Evolutionary conservation across 2,888 invertebrate genomes (phyloP), one percentile per base, ranked within the genome.

Genomic region (Megamerina dolium): DNA sequence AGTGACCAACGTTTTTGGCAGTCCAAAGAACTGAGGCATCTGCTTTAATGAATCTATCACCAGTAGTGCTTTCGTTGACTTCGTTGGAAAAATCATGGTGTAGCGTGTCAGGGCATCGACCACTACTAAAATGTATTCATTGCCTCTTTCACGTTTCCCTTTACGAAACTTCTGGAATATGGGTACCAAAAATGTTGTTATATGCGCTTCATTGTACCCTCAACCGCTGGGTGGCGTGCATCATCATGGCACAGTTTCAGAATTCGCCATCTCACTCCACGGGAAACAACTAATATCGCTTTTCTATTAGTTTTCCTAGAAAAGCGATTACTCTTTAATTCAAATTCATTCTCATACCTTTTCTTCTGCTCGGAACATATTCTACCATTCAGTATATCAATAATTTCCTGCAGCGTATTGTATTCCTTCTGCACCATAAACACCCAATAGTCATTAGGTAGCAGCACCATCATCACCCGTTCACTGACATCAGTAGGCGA

Each of bases 391-490:
- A n/a, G n/a, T n/a, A n/a, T n/a, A n/a, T n/a, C n/a, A n/a, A n/a
- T n/a, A n/a, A n/a, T n/a, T n/a, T n/a, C n/a, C n/a, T n/a, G n/a
- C n/a, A n/a, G n/a, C n/a, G n/a, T 3, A 26, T 26, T 12, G 26
- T 8, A 2, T 12, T 26, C 32, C 14, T 27, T 27, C 19, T 48
- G 50, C 44, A 50, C 34, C 5, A 30, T 31, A 17, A 12, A 29
- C 6, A 45, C 13, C 49, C 49, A 47, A 16, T 47, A 44, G 9
- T 43, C 46, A 10, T 30, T 14, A 5, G 37, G 37, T 4, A 19
- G 8, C 13, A 29, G 19, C 23, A 49, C 32, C 3, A 13, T 18
- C 41, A 41, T 40, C 5, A 48, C 17, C 2, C 30, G 17, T 10
- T n/a, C 44, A 9, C 34, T 30, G 4, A 50, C 33, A 12, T 43